These are phyloP conservation scores for Cryptoleucopteryx plumbea DNA, from an alignment of 2,113 vertebrate species.

Conservation along the genomic window DNA sequence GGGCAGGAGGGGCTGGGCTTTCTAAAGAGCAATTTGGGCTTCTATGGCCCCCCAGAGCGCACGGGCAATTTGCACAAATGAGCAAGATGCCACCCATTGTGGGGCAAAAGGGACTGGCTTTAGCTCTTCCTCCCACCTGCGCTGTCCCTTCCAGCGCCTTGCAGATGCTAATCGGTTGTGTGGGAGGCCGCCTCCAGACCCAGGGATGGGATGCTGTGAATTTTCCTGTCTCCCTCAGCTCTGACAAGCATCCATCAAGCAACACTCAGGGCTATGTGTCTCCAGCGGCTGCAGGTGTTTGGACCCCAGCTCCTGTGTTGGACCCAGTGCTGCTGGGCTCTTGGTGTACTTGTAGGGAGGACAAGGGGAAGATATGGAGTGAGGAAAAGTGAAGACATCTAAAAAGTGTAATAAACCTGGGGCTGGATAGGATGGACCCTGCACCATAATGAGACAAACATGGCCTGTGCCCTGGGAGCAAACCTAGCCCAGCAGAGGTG, in stretches of 20 bases:
- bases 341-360: not conserved
- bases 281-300: fast-evolving
- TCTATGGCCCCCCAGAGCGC: not conserved
- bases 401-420: not conserved
- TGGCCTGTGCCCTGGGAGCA: not conserved
- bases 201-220: not conserved
- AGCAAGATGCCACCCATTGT: constrained; percentile 19
- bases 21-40: not conserved
- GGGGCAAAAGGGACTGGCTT: not conserved
- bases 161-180: constrained; percentile 10
- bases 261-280: not conserved
- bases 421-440: not conserved
- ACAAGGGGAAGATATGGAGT: not conserved
- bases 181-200: not conserved
- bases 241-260: not conserved
- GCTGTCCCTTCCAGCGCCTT: not conserved
- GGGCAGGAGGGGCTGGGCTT: not conserved
- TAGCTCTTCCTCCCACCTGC: constrained; percentile 11
- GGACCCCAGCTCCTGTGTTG: not conserved
- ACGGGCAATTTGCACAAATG: constrained; percentile 35
- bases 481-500: not conserved
- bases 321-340: not conserved
- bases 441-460: not conserved
- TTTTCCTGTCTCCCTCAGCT: not conserved
- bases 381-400: not conserved